These are phyloP conservation scores for Trypoxylon attenuatum DNA, from an alignment of 2,888 invertebrate genomes.

Conservation along the genomic window DNA sequence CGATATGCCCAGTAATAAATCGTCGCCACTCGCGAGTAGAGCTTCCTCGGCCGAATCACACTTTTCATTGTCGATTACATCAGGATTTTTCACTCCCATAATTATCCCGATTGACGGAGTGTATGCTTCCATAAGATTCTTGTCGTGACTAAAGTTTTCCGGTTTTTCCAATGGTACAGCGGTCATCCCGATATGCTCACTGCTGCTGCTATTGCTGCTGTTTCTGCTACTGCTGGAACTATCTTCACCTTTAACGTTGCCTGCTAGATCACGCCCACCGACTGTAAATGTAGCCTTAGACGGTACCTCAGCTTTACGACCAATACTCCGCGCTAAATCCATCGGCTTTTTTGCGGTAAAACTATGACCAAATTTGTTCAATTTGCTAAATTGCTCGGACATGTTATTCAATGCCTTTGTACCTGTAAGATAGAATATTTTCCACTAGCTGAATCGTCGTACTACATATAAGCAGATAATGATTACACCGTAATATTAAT, in stretches of 20 bases:
- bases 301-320: constrained; percentile 45
- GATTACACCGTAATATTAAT: not conserved
- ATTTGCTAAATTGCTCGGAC: constrained; percentile 89
- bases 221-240: constrained; percentile 76
- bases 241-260: constrained; percentile 72
- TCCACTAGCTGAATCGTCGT: not conserved
- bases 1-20: constrained; percentile 46
- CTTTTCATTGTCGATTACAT: constrained; percentile 41
- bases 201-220: constrained; percentile 77
- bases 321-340: constrained; percentile 55
- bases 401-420: constrained; percentile 91
- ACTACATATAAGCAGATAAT: not conserved
- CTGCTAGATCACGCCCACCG: constrained; percentile 70
- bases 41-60: constrained; percentile 8
- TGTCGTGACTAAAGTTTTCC: constrained; percentile 57
- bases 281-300: constrained; percentile 67
- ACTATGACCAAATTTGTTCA: constrained; percentile 83
- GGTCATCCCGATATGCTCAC: constrained; percentile 76
- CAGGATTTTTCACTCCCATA: constrained; percentile 72
- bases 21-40: constrained; percentile 16
- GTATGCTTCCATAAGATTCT: constrained; percentile 76
- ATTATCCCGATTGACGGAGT: constrained; percentile 82
- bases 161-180: constrained; percentile 53
- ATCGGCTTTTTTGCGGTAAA: constrained; percentile 76
- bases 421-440: constrained; percentile 75